A percentile compares a stretch with the other conserved stretches of the same genome.
phyloP scores from a whole-genome alignment of 2,113 vertebrate species.

The Procavia capensis region DNA sequence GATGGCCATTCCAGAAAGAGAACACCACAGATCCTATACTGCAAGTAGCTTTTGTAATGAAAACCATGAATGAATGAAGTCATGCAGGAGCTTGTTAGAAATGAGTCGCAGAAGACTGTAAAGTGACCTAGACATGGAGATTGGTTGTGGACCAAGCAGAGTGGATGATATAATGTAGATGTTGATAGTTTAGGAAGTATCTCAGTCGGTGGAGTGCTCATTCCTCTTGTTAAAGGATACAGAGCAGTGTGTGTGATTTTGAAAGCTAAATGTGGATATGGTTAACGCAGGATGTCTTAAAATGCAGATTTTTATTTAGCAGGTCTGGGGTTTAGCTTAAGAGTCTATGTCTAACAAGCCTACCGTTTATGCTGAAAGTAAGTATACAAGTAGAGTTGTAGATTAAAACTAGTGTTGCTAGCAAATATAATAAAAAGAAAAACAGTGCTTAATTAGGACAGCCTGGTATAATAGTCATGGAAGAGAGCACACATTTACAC shows the following conservation, averaged over 20 bases:
- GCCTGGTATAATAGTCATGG: too few species aligned
- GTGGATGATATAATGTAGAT: neutral
- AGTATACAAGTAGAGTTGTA: too few species aligned
- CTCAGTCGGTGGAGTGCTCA: neutral
- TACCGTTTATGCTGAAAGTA: too few species aligned
- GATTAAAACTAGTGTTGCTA: too few species aligned
- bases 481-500: too few species aligned
- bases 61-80: neutral
- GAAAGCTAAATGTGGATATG: neutral
- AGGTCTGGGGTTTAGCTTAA: neutral
- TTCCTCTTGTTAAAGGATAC: neutral
- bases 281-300: neutral
- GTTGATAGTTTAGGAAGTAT: neutral
- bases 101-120: neutral
- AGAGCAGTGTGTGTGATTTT: neutral
- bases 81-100: neutral
- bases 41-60: neutral
- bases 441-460: too few species aligned
- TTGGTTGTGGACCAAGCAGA: neutral
- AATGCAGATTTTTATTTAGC: neutral
- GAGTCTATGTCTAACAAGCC: neutral
- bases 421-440: too few species aligned
- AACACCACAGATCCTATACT: neutral
- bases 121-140: neutral
- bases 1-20: too few species aligned